Evolutionary conservation across 2,888 invertebrate genomes (phyloP), one percentile per base, ranked within the genome.

Genomic region (Diogma glabrata): DNA sequence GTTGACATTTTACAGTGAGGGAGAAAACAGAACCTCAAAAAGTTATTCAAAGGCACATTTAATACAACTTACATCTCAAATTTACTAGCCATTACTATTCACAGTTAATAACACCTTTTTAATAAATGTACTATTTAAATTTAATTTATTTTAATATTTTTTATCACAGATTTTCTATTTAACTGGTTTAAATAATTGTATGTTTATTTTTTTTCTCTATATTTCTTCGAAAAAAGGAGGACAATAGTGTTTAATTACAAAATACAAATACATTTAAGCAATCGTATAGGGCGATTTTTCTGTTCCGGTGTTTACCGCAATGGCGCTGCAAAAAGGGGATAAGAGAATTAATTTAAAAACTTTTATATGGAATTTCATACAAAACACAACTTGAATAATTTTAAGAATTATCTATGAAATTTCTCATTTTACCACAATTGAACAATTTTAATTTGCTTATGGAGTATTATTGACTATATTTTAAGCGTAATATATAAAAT

Each of bases 61-160:
- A n/a, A n/a, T n/a, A n/a, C n/a, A n/a, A n/a, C 46, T 46, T 46
- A 46, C 46, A 46, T 46, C 46, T 46, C 46, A 46, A 24, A 46
- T 46, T 46, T 46, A 24, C 46, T 46, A 46, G 46, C 46, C 46
- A 46, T 46, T 24, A 43, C n/a, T n/a, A n/a, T n/a, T 43, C 20
- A 22, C 23, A 43, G 43, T 43, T 43, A 43, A 43, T 22, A 43
- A 43, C 12, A 43, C 20, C 43, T 20, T 43, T 22, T 43, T 22
- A 22, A 43, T 43, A 43, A 22, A 43, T 22, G 20, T 43, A 43
- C 23, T 43, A 22, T 43, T 43, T 43, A 43, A 20, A 22, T 43
- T 43, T 22, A 43, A 43, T 43, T 43, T 22, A 14, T 43, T n/a
- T 43, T 22, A 20, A 43, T 43, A 20, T 22, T 14, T 22, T 43